phyloP scores from a whole-genome alignment of 2,888 invertebrate genomes.

The Cheilosia pagana region DNA sequence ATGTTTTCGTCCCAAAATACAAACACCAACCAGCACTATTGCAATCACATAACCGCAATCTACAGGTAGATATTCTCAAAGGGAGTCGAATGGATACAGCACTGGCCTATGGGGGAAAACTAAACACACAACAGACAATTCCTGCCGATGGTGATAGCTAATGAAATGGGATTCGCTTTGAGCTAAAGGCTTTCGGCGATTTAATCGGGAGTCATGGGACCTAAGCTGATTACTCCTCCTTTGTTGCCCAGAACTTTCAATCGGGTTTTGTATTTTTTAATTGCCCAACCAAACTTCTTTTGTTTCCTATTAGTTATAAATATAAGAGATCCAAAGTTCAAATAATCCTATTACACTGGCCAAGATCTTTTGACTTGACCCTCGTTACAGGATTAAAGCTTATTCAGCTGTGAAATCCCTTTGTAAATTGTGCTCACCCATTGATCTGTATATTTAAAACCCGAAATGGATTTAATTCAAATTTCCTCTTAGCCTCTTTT shows the following conservation, averaged over 20 bases:
- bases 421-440: too few species aligned
- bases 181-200: constrained; percentile 43
- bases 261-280: not conserved
- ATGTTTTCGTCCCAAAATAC: too few species aligned
- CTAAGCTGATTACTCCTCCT: constrained; percentile 14
- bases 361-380: too few species aligned
- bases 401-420: too few species aligned
- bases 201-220: constrained; percentile 7
- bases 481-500: too few species aligned
- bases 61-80: constrained; percentile 32
- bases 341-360: too few species aligned
- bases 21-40: not conserved
- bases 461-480: too few species aligned
- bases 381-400: too few species aligned
- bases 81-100: constrained; percentile 14
- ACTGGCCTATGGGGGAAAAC: constrained; percentile 1
- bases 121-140: constrained; percentile 20
- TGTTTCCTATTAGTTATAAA: too few species aligned
- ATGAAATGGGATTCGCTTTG: constrained; percentile 55
- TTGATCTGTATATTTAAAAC: too few species aligned
- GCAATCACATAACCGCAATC: constrained; percentile 21
- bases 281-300: too few species aligned
- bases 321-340: too few species aligned
- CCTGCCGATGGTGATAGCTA: not conserved
- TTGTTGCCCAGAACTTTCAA: constrained; percentile 5